Evolutionary conservation across 2,888 invertebrate genomes (phyloP), one percentile per base, ranked within the genome.

Genomic region (Bruchidius siliquastri): DNA sequence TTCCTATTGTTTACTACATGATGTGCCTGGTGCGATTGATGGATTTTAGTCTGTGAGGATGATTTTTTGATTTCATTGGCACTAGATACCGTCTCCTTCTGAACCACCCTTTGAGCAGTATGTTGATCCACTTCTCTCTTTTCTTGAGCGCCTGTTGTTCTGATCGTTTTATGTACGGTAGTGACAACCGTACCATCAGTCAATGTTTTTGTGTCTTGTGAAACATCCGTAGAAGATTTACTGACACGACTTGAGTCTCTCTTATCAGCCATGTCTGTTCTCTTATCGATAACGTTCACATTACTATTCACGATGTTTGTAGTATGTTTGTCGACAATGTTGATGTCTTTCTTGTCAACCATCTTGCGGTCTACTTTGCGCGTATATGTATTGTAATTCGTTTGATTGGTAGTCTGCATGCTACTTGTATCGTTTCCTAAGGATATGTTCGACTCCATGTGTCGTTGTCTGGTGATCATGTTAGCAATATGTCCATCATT

Each of bases 381-480:
- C 0, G 82, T 83, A 76, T 82, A 85, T 6, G 85, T 85, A 73
- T 85, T 83, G 74, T 89, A 91, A 80, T 90, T 91, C 74, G 88
- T 86, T 83, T 91, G 90, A 82, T 90, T 90, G 0, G 91, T 90
- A 4, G 90, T 90, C 79, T 87, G 88, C 84, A 89, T 88, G 18
- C 85, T 84, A 0, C 87, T 82, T 0, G 83, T 87, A 76, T 92
- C 91, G 79, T 88, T 88, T 0, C 92, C 92, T 21, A 92, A 82
- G 10, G 87, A 88, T 73, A 93, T 90, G 74, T 91, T 91, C 0
- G 93, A 93, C 85, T 92, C 92, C 85, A 91, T 90, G 80, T 92
- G 90, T 20, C 88, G 89, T 78, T 90, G 86, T 73, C 88, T 90
- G 30, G 49, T 30, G 0, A 71, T 26, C 21, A 68, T 22, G 75